Evolutionary conservation across 2,113 vertebrate genomes (phyloP).

Genomic region (Galemys pyrenaicus): DNA sequence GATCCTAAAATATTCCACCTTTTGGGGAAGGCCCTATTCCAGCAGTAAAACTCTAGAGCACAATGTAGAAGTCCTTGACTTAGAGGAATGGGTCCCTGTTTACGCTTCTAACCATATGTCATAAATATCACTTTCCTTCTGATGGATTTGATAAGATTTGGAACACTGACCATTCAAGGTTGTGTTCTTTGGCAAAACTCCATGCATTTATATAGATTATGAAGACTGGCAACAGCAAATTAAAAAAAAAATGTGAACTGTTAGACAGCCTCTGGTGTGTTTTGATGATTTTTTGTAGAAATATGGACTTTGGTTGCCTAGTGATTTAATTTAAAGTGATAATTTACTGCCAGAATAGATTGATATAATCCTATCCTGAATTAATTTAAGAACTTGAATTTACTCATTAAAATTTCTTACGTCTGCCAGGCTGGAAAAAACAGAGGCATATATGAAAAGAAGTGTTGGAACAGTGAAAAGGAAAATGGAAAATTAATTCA

Average conservation of each 20-base stretch:
- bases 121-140: neutral
- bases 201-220: conserved; percentile 20
- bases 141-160: conserved; percentile 42
- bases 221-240: conserved; percentile 27
- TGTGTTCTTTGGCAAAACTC: conserved; percentile 46
- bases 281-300: conserved; percentile 54
- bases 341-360: conserved; percentile 60
- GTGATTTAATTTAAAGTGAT: conserved; percentile 72
- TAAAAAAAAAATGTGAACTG: conserved; percentile 36
- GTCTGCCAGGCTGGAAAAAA: conserved; percentile 68
- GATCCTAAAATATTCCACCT: neutral
- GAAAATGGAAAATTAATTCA: conserved; percentile 80
- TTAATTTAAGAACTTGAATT: conserved; percentile 70
- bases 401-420: conserved; percentile 67
- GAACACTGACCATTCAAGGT: neutral
- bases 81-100: neutral
- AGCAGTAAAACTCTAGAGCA: neutral
- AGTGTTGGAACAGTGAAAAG: conserved; percentile 59
- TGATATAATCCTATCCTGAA: conserved; percentile 63
- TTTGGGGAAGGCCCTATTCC: too few relatives aligned
- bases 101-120: neutral
- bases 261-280: conserved; percentile 39
- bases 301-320: conserved; percentile 44
- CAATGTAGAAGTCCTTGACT: neutral
- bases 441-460: conserved; percentile 71